A percentile compares a stretch with the other conserved stretches of the same genome.
phyloP scores from a whole-genome alignment of 2,888 invertebrate species.

The Apotomis betuletana region DNA sequence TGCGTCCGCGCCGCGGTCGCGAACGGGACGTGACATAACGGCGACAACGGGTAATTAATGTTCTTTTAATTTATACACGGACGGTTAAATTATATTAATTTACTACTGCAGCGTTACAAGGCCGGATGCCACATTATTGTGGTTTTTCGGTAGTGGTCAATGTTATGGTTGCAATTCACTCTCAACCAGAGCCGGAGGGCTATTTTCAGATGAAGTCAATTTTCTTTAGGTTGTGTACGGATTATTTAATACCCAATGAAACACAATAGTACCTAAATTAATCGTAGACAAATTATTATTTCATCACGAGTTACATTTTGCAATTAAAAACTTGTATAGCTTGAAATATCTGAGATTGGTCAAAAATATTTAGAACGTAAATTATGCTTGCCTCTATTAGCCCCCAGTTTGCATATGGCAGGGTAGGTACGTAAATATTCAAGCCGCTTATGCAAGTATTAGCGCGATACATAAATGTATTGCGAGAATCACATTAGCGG shows the following conservation, averaged over 20 bases:
- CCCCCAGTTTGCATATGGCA: slow-evolving; percentile 23
- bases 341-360: slow-evolving; percentile 14
- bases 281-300: background rate
- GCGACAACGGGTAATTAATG: slow-evolving; percentile 63
- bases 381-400: slow-evolving; percentile 25
- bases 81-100: slow-evolving; percentile 25
- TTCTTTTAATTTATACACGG: slow-evolving; percentile 45
- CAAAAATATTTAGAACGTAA: slow-evolving; percentile 37
- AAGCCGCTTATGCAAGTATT: slow-evolving; percentile 59
- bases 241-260: no score
- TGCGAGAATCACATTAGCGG: slow-evolving; percentile 76
- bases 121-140: slow-evolving; percentile 16
- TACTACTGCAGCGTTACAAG: slow-evolving; percentile 4
- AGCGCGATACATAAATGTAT: slow-evolving; percentile 69
- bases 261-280: background rate
- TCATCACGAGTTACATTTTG: slow-evolving; percentile 23
- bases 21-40: slow-evolving; percentile 79
- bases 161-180: slow-evolving; percentile 7
- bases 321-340: slow-evolving; percentile 19
- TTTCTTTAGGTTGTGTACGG: no score
- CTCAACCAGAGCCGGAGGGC: background rate
- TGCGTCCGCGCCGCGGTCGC: slow-evolving; percentile 62
- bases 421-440: slow-evolving; percentile 43
- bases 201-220: no score
- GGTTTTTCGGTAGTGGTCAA: background rate